Evolutionary conservation across 2,113 vertebrate genomes (phyloP).

Genomic region (Phasianus colchicus): DNA sequence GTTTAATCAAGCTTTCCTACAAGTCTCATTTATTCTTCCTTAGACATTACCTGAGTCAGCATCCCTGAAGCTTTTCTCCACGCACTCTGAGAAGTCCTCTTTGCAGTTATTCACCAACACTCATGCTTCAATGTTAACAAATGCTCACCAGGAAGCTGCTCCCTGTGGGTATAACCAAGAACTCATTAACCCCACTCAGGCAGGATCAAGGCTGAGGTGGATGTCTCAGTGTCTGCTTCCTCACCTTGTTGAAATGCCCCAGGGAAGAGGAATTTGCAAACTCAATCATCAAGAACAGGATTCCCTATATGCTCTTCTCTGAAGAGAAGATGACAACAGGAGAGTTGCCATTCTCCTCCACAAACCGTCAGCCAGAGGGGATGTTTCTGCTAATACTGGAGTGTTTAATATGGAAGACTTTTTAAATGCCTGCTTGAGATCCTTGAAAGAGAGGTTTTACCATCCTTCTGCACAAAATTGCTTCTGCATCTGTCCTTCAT

Average conservation of each 20-base stretch:
- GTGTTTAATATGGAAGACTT: neutral
- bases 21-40: neutral
- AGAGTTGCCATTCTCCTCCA: neutral
- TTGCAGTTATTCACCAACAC: neutral
- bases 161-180: neutral
- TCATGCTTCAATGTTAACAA: neutral
- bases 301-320: neutral
- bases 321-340: neutral
- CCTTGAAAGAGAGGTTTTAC: neutral
- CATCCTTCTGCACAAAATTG: neutral
- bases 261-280: neutral
- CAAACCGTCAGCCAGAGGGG: neutral
- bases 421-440: neutral
- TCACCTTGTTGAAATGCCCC: neutral
- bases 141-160: accelerated
- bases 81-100: accelerated
- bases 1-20: neutral
- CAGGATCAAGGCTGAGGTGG: neutral
- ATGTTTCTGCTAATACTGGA: neutral
- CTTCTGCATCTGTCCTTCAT: neutral
- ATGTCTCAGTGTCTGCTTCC: neutral
- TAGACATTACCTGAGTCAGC: neutral
- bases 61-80: neutral
- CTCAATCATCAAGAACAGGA: accelerated
- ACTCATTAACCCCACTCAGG: neutral